Evolutionary conservation across 2,888 invertebrate genomes (phyloP), one percentile per base, ranked within the genome.

Genomic region (Acanthoscelides obtectus): DNA sequence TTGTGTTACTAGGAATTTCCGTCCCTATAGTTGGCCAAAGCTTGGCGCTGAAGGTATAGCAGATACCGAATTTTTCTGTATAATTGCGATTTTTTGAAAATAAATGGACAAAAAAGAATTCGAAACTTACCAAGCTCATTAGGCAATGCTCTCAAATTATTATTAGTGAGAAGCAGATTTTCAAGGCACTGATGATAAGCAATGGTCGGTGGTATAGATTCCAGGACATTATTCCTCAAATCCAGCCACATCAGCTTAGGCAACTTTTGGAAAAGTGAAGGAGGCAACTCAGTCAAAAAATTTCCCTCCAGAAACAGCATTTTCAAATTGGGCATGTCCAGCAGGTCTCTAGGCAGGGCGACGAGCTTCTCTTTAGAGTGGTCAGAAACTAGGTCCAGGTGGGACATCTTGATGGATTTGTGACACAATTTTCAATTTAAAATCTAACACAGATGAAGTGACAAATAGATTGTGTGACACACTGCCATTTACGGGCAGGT

Each of bases 161-260:
- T 92, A 78, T 90, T 89, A 82, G 91, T 89, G 27, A 92, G 81
- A 21, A 92, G 84, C 70, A 92, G 81, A 73, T 91, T 91, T 70
- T 91, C 89, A 22, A 92, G 86, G 75, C 81, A 83, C 69, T 81
- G 81, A 77, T 92, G 92, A 75, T 88, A 82, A 73, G 88, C 88
- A 21, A 92, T 87, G 1, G 87, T 86, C 73, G 79, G 83, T 0
- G 92, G 92, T 70, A 93, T 82, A 19, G 82, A 83, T 3, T 81
- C 84, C 12, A 93, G 80, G 71, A 86, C 80, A 81, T 93, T 93
- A 74, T 89, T 88, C 77, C 92, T 86, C 8, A 91, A 79, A 80
- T 92, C 92, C 8, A 92, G 82, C 89, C 91, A 92, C 81, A 87
- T 88, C 0, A 92, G 85, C 78, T 84, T 84, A 8, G 87, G 87